Evolutionary conservation across 92 coral and sea anemone genomes (phyloP), one percentile per base, ranked within the genome.

Genomic region (Nematostella vectensis): DNA sequence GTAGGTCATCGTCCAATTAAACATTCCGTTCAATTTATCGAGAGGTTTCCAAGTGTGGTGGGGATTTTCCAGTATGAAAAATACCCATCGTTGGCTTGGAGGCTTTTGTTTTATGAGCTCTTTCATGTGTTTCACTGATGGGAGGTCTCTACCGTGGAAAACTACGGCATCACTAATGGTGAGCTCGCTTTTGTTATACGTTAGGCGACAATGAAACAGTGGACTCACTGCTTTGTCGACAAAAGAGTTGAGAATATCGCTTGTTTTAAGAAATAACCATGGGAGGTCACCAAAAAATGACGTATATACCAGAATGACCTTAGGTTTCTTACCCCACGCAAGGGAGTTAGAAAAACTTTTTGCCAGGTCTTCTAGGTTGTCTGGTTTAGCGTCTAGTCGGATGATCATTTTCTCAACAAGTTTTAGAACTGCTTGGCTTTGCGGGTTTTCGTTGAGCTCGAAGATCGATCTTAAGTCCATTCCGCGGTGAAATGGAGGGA

Each of bases 1-100:
- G 58, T 65, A 65, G 13, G 62, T 65, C 1, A 52, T 37, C 0
- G 71, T 65, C 71, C 71, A 65, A 21, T 65, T 65, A 31, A 65
- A 65, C 47, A 65, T 65, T 11, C 61, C 61, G 17, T 65, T 53
- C 12, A 52, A 33, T 0, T 37, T 27, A 1, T 22, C 3, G 0
- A 52, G 11, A 17, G 26, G 9, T 2, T 22, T 8, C 24, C 59
- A 10, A 12, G 45, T 51, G 6, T 31, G 0, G 15, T 30, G 11
- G 16, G 71, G 71, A 38, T 36, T 65, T 37, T 65, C 71, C 9
- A 10, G 71, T 0, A 25, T 15, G 31, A 16, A 53, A 16, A 19
- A 52, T 0, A 65, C 59, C 71, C 62, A 65, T 33, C 61, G 31
- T 23, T 65, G 71, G 9, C 24, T 19, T 3, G 20, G 19, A 38